A percentile compares a stretch with the other conserved stretches of the same genome.
phyloP scores from a whole-genome alignment of 2,113 vertebrate genomes.

The Uria aalge region DNA sequence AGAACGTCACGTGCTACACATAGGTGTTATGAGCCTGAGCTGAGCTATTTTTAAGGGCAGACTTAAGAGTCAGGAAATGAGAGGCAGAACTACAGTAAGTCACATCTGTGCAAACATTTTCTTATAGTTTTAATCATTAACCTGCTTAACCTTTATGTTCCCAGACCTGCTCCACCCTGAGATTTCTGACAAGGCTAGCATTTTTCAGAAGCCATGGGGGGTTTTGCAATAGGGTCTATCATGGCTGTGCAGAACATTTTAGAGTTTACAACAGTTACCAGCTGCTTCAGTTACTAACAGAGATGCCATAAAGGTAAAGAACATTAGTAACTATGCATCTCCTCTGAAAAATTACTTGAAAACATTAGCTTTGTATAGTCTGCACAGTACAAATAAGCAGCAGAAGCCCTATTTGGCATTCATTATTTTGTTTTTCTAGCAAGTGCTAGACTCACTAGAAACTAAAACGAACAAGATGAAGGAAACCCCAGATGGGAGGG shows the following conservation, averaged over 20 bases:
- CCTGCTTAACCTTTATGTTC: neutral
- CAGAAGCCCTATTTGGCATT: neutral
- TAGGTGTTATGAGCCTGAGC: neutral
- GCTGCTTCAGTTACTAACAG: neutral
- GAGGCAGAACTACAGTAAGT: neutral
- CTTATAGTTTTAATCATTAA: neutral
- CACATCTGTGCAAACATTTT: neutral
- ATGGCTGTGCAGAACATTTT: neutral
- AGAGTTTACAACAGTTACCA: neutral
- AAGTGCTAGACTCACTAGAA: neutral
- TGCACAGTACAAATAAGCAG: neutral
- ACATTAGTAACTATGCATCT: neutral
- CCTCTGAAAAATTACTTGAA: neutral
- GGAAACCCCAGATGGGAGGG: slow-evolving; percentile 14
- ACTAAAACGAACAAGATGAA: slow-evolving; percentile 18
- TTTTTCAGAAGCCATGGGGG: neutral
- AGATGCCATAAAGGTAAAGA: neutral
- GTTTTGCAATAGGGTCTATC: neutral
- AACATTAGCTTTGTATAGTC: neutral
- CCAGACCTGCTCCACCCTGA: neutral
- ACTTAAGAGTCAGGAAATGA: neutral
- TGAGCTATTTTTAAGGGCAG: neutral
- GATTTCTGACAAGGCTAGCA: neutral
- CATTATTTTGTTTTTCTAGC: slow-evolving; percentile 25
- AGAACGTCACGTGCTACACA: neutral